A percentile compares a stretch with the other conserved stretches of the same genome.
These are phyloP conservation scores for Anolis carolinensis DNA, from an alignment of 2,113 vertebrate species.

Conservation along the genomic window DNA sequence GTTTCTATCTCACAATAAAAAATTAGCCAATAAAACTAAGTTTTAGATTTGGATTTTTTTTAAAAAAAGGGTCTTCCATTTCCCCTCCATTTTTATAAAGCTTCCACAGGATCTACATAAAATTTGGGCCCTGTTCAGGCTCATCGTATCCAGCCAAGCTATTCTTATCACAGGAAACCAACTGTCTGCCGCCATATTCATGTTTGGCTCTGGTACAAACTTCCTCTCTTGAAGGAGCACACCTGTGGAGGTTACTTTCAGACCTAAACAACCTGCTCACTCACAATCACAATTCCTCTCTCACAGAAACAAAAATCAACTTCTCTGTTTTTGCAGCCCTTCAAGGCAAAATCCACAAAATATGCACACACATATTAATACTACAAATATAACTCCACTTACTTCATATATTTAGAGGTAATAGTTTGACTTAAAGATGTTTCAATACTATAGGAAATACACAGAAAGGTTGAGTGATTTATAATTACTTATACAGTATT, in stretches of 20 bases:
- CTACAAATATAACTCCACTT: neutral
- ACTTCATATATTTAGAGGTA: neutral
- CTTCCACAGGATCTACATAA: slow-evolving; percentile 11
- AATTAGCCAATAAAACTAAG: slow-evolving; percentile 26
- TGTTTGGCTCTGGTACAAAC: slow-evolving; percentile 43
- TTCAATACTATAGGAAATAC: neutral
- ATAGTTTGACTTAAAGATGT: neutral
- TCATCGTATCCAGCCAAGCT: slow-evolving; percentile 24
- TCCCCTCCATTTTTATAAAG: slow-evolving; percentile 1
- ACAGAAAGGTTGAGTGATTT: neutral
- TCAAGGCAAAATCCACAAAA: neutral
- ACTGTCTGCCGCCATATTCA: slow-evolving; percentile 50
- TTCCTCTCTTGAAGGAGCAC: slow-evolving; percentile 47
- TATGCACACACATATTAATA: neutral
- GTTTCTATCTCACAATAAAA: neutral
- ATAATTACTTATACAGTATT: neutral
- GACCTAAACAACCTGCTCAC: slow-evolving; percentile 55
- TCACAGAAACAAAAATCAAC: neutral
- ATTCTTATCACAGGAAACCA: slow-evolving; percentile 51
- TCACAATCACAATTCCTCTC: slow-evolving; percentile 6
- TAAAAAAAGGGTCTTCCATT: neutral
- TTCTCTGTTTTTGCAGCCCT: slow-evolving; percentile 10
- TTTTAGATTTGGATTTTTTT: neutral
- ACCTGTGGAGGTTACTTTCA: slow-evolving; percentile 43
- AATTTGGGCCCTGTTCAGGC: slow-evolving; percentile 1